Evolutionary conservation across 1,140 invertebrate species (phyloP).

Genomic region (Chionoecetes opilio): DNA sequence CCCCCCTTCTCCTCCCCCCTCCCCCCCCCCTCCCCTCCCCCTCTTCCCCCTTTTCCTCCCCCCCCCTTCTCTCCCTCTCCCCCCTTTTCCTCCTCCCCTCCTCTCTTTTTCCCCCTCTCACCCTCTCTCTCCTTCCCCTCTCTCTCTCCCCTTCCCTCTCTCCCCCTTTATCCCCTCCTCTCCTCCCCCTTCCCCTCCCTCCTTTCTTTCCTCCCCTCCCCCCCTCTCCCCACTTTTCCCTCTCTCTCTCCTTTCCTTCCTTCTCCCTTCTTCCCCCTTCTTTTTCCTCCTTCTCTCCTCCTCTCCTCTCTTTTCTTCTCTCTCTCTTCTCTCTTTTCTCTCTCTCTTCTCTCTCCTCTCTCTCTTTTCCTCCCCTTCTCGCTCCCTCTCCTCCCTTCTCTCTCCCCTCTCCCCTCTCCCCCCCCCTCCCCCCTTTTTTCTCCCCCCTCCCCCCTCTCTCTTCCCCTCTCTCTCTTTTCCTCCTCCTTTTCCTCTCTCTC

Average conservation of each 20-base stretch:
- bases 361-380: constrained; percentile 3
- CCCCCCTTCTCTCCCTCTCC: neutral
- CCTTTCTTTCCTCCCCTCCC: neutral
- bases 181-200: neutral
- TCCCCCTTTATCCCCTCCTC: neutral
- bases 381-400: constrained; percentile 47
- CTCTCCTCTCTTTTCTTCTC: neutral
- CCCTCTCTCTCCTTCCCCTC: constrained; percentile 30
- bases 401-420: constrained; percentile 44
- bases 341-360: constrained; percentile 22
- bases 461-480: neutral
- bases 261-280: neutral
- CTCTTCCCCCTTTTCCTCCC: neutral
- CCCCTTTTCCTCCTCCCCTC: neutral
- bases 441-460: neutral
- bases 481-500: neutral
- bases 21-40: neutral
- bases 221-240: neutral
- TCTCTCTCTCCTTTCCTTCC: neutral
- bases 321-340: neutral
- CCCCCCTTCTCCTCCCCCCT: neutral
- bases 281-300: neutral
- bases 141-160: neutral
- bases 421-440: neutral
- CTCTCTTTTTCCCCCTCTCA: constrained; percentile 17